Evolutionary conservation across 2,888 invertebrate genomes (phyloP), one percentile per base, ranked within the genome.

Genomic region (Drosophila paranaensis): DNA sequence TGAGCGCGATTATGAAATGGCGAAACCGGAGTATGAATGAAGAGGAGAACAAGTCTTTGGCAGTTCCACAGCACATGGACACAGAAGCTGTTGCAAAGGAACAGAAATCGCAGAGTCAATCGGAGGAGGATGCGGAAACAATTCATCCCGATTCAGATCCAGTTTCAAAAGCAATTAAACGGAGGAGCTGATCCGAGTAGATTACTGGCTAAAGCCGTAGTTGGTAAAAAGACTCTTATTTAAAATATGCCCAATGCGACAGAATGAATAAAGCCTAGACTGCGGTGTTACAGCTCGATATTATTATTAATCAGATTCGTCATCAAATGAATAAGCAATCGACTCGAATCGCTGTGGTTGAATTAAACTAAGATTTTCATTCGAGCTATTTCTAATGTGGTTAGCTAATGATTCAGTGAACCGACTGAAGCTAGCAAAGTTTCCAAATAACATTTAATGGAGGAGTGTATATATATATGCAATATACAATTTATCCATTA

Each of bases 321-420:
- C 53, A 66, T 48, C 3, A 11, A 6, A 48, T 69, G 60, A 76
- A 33, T 45, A 43, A 48, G 43, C 11, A 16, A 33, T 16, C 25
- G 3, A 45, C 16, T 16, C 14, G 14, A 10, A 14, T 30, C 48
- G 30, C n/a, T 46, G 37, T 13, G 42, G 42, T 54, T 42, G 16
- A n/a, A 8, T 10, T 13, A 9, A 10, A 14, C 30, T 45, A 13
- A 16, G n/a, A 54, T 40, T 43, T 37, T 27, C 2, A 30, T 2
- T 6, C 14, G 8, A 8, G 45, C 46, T n/a, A 46, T 13, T 33
- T 10, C 46, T 69, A 77, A 40, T n/a, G 46, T 6, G 65, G 64
- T 60, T 53, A 25, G 8, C 16, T 27, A 43, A 58, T 61, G 61
- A 82, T 57, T 79, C 45, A 37, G 50, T 54, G n/a, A 25, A 37